phyloP scores from a whole-genome alignment of 37 sponge, comb jelly and placozoan species.

The Beroe forskalii region DNA sequence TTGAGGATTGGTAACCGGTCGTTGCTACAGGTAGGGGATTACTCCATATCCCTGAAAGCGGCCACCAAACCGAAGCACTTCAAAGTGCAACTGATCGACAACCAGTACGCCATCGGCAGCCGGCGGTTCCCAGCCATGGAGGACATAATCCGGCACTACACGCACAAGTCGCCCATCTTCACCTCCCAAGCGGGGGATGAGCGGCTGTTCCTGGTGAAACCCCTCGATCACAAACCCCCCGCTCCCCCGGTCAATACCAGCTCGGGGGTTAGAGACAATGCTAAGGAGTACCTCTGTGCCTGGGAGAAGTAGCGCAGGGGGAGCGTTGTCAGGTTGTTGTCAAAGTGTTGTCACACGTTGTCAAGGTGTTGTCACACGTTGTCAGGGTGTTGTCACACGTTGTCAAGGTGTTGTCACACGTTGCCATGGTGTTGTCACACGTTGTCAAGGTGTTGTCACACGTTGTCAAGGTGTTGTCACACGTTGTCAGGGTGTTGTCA shows the following conservation, averaged over 20 bases:
- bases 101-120: conserved; percentile 83
- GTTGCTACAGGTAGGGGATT: conserved; percentile 88
- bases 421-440: background rate
- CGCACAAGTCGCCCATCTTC: conserved; percentile 80
- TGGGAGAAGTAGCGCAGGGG: conserved; percentile 54
- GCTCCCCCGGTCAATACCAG: background rate
- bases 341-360: background rate
- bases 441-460: too few species aligned
- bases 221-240: conserved; percentile 25
- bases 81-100: conserved; percentile 80
- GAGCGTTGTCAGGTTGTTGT: too few species aligned
- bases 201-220: conserved; percentile 67
- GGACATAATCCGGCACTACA: conserved; percentile 86
- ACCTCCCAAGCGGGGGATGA: conserved; percentile 81
- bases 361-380: background rate
- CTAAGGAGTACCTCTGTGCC: conserved; percentile 56
- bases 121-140: conserved; percentile 87
- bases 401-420: background rate
- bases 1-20: too few species aligned
- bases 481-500: background rate
- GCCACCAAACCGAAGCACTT: conserved; percentile 91
- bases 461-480: too few species aligned
- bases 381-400: background rate
- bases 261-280: conserved; percentile 23
- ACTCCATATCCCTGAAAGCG: conserved; percentile 91